A percentile compares a stretch with the other conserved stretches of the same genome.
phyloP scores from a whole-genome alignment of 2,113 vertebrate genomes.

The Coturnix japonica region DNA sequence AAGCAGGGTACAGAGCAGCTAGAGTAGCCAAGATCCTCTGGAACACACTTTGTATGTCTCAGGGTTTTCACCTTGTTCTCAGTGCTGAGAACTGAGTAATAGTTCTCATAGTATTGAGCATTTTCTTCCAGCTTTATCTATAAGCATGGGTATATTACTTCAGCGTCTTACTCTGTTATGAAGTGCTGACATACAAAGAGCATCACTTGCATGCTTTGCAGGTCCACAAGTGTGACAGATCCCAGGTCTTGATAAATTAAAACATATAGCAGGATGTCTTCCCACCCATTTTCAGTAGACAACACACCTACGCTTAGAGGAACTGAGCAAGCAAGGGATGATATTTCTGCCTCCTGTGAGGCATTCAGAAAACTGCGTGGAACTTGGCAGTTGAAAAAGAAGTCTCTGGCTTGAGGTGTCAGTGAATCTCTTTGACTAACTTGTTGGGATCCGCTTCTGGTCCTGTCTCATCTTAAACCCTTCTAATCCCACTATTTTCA shows the following conservation, averaged over 20 bases:
- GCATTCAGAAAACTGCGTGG: neutral
- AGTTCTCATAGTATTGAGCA: too few relatives aligned
- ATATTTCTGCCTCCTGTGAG: neutral
- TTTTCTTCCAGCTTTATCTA: neutral
- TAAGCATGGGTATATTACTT: too few relatives aligned
- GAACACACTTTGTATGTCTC: neutral
- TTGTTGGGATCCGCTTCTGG: neutral
- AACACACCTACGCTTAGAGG: too few relatives aligned
- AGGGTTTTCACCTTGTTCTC: neutral
- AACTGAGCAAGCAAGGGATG: neutral
- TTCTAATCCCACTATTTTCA: neutral
- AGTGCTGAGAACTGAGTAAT: too few relatives aligned
- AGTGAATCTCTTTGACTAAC: neutral
- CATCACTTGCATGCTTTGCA: neutral
- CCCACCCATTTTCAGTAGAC: neutral
- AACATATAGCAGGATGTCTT: neutral
- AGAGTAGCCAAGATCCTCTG: neutral
- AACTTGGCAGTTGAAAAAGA: neutral
- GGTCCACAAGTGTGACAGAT: neutral
- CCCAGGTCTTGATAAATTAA: neutral
- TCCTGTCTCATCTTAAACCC: neutral
- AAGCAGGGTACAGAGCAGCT: neutral
- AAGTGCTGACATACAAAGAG: neutral
- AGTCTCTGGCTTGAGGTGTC: neutral
- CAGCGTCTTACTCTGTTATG: neutral